These are phyloP conservation scores for Sebastes jordani DNA, from an alignment of 2,797 vertebrate genomes.

Conservation along the genomic window DNA sequence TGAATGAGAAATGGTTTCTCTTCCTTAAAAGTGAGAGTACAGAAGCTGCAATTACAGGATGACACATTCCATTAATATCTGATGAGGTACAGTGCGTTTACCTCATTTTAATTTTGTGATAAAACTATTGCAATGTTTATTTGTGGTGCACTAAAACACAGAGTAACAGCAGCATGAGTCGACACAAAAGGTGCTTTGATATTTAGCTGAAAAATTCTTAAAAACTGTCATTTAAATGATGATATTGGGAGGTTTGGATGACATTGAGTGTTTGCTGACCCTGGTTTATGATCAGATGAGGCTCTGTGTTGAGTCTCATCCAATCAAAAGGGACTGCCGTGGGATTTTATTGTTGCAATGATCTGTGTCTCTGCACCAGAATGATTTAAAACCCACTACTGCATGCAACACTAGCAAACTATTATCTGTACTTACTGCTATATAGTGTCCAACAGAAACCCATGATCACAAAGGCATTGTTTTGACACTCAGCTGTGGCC, in stretches of 20 bases:
- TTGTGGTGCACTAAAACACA: background rate
- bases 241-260: background rate
- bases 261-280: background rate
- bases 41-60: background rate
- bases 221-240: background rate
- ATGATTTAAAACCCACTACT: background rate
- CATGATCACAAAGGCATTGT: background rate
- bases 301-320: background rate
- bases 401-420: background rate
- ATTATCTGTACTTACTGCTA: background rate
- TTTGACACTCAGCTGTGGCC: no score
- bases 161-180: background rate
- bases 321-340: background rate
- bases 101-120: background rate
- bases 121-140: background rate
- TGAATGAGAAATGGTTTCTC: background rate
- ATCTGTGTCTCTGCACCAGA: background rate
- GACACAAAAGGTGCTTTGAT: background rate
- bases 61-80: background rate
- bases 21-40: background rate
- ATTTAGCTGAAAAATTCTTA: background rate
- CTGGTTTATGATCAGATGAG: constrained; percentile 15
- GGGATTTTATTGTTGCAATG: constrained; percentile 5
- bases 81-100: background rate
- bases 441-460: background rate